Evolutionary conservation across 2,113 vertebrate genomes (phyloP).

Genomic region (Percopsis transmontana): DNA sequence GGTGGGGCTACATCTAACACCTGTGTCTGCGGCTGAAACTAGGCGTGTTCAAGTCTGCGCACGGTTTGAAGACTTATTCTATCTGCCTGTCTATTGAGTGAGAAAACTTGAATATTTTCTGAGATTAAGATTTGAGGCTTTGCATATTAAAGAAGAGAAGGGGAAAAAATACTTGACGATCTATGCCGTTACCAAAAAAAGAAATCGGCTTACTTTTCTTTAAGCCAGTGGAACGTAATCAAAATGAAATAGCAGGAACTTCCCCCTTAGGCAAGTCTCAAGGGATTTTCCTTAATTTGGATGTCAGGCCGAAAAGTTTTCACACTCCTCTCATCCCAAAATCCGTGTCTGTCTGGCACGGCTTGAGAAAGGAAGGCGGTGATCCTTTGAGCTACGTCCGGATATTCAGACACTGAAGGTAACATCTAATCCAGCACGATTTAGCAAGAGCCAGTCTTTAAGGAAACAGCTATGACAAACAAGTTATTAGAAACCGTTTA

Average conservation of each 20-base stretch:
- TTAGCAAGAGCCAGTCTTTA: constrained; percentile 31
- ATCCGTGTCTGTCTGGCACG: constrained; percentile 47
- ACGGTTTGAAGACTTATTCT: constrained; percentile 30
- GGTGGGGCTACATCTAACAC: constrained; percentile 57
- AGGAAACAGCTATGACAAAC: constrained; percentile 42
- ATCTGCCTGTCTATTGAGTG: constrained; percentile 29
- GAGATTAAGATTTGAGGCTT: constrained; percentile 65
- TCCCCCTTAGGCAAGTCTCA: constrained; percentile 63
- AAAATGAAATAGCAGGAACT: constrained; percentile 68
- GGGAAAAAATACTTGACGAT: constrained; percentile 56
- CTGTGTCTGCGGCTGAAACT: constrained; percentile 40
- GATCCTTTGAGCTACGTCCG: constrained; percentile 26
- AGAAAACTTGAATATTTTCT: constrained; percentile 44
- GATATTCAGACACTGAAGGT: constrained; percentile 26
- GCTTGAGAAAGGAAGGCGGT: constrained; percentile 43
- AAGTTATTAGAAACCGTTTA: constrained; percentile 31
- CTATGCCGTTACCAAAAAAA: constrained; percentile 58
- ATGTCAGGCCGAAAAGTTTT: constrained; percentile 67
- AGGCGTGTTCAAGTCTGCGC: constrained; percentile 7
- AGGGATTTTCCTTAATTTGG: constrained; percentile 73
- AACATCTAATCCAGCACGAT: constrained; percentile 57
- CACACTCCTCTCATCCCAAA: constrained; percentile 65
- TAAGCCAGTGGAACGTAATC: constrained; percentile 71
- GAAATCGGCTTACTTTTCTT: constrained; percentile 72
- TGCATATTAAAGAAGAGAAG: constrained; percentile 47